Conservation (phyloP, 2,113 vertebrate species). For the Zosterops hypoxanthus region DNA sequence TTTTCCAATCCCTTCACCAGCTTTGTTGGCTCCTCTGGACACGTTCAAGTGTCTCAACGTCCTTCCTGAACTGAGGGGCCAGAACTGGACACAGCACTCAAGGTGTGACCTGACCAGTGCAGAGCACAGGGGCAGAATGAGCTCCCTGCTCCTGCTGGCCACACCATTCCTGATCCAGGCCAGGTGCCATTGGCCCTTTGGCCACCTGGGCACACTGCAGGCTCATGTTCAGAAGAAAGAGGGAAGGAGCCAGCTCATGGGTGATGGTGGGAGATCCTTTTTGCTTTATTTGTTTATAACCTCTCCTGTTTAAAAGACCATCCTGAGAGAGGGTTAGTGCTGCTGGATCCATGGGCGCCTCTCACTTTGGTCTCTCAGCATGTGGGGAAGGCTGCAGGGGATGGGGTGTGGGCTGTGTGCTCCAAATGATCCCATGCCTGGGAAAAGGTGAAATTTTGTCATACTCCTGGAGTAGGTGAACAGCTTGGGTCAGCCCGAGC, state of each 20-base stretch:
- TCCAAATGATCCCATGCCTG: not conserved
- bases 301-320: not conserved
- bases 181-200: too few species aligned
- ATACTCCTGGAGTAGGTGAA: not conserved
- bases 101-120: too few species aligned
- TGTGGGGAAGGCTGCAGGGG: not conserved
- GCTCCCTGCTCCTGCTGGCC: too few species aligned
- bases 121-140: too few species aligned
- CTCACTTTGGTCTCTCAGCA: not conserved
- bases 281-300: constrained; percentile 34
- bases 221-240: not conserved
- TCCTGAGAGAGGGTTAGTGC: not conserved
- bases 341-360: not conserved
- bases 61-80: too few species aligned
- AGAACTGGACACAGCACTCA: too few species aligned
- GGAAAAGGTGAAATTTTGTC: not conserved
- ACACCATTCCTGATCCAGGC: too few species aligned
- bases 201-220: too few species aligned
- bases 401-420: too few species aligned
- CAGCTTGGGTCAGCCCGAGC: not conserved
- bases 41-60: too few species aligned
- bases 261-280: not conserved
- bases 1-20: too few species aligned
- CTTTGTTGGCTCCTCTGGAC: too few species aligned
- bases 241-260: not conserved